Percentiles rank a stretch among this genome's conserved stretches.
phyloP scores from a whole-genome alignment of 2,888 invertebrate species.

The Ormyrus labotus region DNA sequence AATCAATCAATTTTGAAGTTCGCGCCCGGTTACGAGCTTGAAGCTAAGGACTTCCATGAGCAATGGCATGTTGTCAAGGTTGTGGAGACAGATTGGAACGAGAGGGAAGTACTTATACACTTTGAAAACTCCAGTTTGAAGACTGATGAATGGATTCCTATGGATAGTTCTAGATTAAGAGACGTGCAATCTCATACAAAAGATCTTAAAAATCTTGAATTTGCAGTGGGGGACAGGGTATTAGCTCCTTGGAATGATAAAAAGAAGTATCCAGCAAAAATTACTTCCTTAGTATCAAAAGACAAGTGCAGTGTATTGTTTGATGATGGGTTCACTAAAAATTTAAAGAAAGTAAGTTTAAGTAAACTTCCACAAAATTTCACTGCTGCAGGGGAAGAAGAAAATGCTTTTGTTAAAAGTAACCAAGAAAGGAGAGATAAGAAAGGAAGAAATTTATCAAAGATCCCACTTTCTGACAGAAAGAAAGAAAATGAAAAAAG shows the following conservation, averaged over 20 bases:
- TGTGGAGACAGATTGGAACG: conserved; percentile 90
- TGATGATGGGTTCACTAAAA: conserved; percentile 91
- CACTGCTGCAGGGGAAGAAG: conserved; percentile 45
- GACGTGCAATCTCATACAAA: conserved; percentile 71
- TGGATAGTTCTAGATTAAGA: conserved; percentile 88
- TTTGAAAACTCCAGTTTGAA: conserved; percentile 85
- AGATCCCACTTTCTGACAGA: conserved; percentile 81
- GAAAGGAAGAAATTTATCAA: conserved; percentile 83
- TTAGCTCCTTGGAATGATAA: conserved; percentile 93
- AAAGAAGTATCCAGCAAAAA: conserved; percentile 89
- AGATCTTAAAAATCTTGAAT: conserved; percentile 71
- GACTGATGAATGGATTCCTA: conserved; percentile 94
- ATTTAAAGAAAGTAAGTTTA: conserved; percentile 84
- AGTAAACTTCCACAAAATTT: conserved; percentile 78
- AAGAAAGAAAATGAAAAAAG: conserved; percentile 69
- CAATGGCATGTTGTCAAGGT: conserved; percentile 88
- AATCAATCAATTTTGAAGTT: conserved; percentile 75
- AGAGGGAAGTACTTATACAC: conserved; percentile 91
- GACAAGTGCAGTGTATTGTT: conserved; percentile 90
- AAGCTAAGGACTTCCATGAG: conserved; percentile 89
- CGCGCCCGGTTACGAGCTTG: conserved; percentile 82
- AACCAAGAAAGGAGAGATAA: conserved; percentile 84
- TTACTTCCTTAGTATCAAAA: conserved; percentile 83
- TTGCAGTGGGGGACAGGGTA: conserved; percentile 86
- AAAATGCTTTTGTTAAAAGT: conserved; percentile 74